Conservation (phyloP, 2,888 invertebrate genomes). For the Tetragonisca angustula region DNA sequence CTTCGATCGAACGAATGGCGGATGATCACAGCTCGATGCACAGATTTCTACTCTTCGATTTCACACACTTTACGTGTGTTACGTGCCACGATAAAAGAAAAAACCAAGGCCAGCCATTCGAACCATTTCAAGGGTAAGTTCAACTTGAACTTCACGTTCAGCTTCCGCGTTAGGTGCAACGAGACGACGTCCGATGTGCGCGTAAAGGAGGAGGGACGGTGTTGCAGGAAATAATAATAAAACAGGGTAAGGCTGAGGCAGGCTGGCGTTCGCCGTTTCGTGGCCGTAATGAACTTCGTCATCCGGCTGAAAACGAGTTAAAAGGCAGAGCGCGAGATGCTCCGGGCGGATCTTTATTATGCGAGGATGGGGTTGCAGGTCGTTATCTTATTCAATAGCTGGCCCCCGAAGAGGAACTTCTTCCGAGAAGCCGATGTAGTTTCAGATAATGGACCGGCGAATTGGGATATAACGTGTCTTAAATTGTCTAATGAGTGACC, state of each 20-base stretch:
- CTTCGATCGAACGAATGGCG: no score
- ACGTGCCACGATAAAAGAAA: no score
- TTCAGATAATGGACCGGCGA: slow-evolving; percentile 78
- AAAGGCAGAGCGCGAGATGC: slow-evolving; percentile 58
- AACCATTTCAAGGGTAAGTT: background rate
- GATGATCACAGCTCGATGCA: no score
- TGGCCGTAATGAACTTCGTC: slow-evolving; percentile 63
- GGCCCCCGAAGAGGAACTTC: slow-evolving; percentile 62
- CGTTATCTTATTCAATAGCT: slow-evolving; percentile 77
- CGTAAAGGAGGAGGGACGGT: background rate
- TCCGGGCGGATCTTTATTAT: slow-evolving; percentile 75
- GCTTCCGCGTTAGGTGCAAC: background rate
- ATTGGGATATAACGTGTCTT: slow-evolving; percentile 82
- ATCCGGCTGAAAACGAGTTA: slow-evolving; percentile 60
- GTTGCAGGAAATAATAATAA: background rate
- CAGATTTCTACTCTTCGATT: no score
- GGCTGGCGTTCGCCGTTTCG: slow-evolving; percentile 26
- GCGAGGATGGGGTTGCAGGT: slow-evolving; percentile 73
- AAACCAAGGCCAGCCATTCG: no score
- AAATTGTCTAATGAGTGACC: slow-evolving; percentile 83
- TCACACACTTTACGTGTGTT: no score
- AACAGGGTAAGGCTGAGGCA: background rate
- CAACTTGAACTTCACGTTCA: no score
- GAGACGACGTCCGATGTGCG: background rate
- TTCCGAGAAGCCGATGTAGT: slow-evolving; percentile 80